These are phyloP conservation scores for Gadopsis marmoratus DNA, from an alignment of 2,797 vertebrate species.

Conservation along the genomic window DNA sequence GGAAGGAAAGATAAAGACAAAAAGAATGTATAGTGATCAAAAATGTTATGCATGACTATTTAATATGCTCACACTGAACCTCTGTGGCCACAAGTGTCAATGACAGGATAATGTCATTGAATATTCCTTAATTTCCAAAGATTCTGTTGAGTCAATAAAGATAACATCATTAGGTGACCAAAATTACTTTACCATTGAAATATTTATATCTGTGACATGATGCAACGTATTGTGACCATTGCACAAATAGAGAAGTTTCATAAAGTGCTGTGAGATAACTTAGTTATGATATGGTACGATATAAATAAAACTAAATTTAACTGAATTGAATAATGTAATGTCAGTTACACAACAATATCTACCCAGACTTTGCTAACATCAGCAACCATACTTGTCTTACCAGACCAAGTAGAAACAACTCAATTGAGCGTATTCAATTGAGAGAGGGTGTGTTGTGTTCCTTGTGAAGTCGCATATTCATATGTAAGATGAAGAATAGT, in stretches of 20 bases:
- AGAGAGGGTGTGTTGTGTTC: neutral
- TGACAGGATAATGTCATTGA: neutral
- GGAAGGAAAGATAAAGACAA: neutral
- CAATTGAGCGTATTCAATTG: too few species aligned
- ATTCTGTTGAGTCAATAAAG: neutral
- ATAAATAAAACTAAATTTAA: too few species aligned
- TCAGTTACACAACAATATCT: neutral
- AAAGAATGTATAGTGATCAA: neutral
- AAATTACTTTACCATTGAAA: neutral
- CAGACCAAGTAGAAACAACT: neutral
- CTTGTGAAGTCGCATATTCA: neutral
- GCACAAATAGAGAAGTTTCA: neutral
- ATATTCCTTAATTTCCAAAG: neutral
- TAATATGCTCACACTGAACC: too few species aligned
- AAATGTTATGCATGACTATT: neutral
- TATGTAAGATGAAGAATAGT: neutral
- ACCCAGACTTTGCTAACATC: neutral
- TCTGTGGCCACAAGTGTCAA: neutral
- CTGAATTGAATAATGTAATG: neutral
- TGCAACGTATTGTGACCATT: neutral
- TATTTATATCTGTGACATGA: neutral
- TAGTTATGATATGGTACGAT: too few species aligned
- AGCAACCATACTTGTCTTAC: neutral
- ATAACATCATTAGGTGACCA: neutral
- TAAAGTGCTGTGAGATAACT: too few species aligned